Percentiles rank a stretch among this genome's conserved stretches.
phyloP scores from a whole-genome alignment of 1,140 invertebrate species.

The Bombus turneri region DNA sequence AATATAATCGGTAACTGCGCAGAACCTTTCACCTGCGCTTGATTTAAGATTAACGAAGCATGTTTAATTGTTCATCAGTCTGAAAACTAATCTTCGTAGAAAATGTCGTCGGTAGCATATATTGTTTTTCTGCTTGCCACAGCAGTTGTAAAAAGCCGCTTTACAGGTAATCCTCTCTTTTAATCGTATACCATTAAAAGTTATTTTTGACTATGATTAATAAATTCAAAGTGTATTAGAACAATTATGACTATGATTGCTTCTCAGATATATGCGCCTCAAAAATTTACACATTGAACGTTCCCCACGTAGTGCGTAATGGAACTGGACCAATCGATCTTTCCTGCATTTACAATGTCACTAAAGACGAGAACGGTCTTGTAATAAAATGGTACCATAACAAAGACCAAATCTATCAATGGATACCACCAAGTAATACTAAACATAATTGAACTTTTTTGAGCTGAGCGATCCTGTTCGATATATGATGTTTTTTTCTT shows the following conservation, averaged over 20 bases:
- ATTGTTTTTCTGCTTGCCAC: slow-evolving; percentile 23
- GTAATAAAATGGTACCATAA: slow-evolving; percentile 92
- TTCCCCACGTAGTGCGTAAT: slow-evolving; percentile 86
- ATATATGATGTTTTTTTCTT: not conserved
- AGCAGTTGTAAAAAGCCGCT: slow-evolving; percentile 3
- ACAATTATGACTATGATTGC: not conserved
- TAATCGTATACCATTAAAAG: not conserved
- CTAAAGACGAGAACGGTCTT: slow-evolving; percentile 84
- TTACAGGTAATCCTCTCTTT: slow-evolving; percentile 29
- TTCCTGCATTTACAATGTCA: slow-evolving; percentile 88
- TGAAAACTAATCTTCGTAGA: slow-evolving; percentile 61
- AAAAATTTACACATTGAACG: slow-evolving; percentile 85
- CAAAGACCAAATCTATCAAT: slow-evolving; percentile 88
- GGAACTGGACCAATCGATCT: slow-evolving; percentile 86
- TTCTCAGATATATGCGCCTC: slow-evolving; percentile 63
- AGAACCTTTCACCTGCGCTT: slow-evolving; percentile 60
- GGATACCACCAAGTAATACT: slow-evolving; percentile 86
- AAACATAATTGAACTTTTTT: not conserved
- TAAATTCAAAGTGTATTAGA: not conserved
- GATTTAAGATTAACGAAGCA: slow-evolving; percentile 59
- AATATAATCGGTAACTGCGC: slow-evolving; percentile 51
- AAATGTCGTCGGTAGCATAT: slow-evolving; percentile 52
- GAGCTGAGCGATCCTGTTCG: not conserved
- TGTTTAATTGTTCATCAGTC: slow-evolving; percentile 67
- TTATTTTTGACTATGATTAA: not conserved